phyloP scores from a whole-genome alignment of 2,113 vertebrate species.

The Colossoma macropomum region DNA sequence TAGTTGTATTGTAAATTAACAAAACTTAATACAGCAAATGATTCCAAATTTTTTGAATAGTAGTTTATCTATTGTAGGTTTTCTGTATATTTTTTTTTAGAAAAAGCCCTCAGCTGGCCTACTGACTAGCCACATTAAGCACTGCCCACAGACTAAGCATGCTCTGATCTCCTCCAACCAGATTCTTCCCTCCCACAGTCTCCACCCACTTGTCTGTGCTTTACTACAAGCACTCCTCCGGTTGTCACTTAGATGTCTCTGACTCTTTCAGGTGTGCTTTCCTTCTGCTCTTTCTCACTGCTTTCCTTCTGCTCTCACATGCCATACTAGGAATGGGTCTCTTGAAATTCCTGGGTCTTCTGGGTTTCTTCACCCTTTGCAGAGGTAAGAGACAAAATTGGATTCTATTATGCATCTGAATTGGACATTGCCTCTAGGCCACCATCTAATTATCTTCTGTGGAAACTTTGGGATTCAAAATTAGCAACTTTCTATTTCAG shows the following conservation, averaged over 20 bases:
- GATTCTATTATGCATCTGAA: neutral
- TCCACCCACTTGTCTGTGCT: conserved; percentile 32
- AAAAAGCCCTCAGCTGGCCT: neutral
- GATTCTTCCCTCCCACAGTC: conserved; percentile 27
- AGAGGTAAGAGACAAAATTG: conserved; percentile 64
- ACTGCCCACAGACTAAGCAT: conserved; percentile 9
- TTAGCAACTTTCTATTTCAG: neutral
- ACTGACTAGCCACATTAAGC: conserved; percentile 2
- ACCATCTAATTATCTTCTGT: neutral
- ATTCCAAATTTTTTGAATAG: neutral
- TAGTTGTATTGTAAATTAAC: no score
- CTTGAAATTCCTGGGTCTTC: conserved; percentile 52
- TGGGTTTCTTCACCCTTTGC: conserved; percentile 65
- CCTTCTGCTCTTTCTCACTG: neutral
- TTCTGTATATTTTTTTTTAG: neutral
- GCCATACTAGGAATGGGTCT: conserved; percentile 57
- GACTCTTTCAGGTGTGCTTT: neutral
- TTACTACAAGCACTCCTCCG: conserved; percentile 12
- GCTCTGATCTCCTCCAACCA: conserved; percentile 47
- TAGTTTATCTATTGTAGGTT: neutral
- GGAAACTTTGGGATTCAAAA: neutral
- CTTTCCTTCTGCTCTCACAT: neutral
- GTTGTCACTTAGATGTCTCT: conserved; percentile 8
- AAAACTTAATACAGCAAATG: no score
- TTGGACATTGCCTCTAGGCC: neutral